phyloP scores from a whole-genome alignment of 2,113 vertebrate species.

The Coturnix japonica region DNA sequence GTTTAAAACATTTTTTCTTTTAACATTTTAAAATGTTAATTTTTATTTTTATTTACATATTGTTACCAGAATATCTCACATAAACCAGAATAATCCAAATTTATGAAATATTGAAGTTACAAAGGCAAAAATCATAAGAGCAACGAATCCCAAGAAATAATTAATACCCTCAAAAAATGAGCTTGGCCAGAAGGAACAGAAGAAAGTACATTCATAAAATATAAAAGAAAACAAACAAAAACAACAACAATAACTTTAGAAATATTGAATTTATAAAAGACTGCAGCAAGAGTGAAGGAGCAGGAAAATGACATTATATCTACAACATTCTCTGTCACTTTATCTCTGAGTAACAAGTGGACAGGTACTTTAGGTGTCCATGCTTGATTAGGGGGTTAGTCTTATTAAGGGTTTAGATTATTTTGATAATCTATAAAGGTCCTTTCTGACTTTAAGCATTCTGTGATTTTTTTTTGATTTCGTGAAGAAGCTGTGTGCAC shows the following conservation, averaged over 20 bases:
- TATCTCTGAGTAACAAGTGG: not conserved
- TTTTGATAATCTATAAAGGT: no score
- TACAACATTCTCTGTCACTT: not conserved
- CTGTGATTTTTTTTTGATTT: not conserved
- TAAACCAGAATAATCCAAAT: not conserved
- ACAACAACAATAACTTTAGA: not conserved
- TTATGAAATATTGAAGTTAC: conserved; percentile 16
- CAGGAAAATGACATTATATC: not conserved
- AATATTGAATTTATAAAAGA: not conserved
- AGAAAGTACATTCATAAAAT: not conserved
- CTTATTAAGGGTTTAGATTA: no score
- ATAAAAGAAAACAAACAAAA: not conserved
- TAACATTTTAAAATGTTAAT: no score
- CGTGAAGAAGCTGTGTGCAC: fast-evolving
- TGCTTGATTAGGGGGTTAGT: not conserved
- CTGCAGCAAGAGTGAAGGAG: not conserved
- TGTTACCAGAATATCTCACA: not conserved
- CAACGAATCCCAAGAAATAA: conserved; percentile 13
- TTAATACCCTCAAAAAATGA: not conserved
- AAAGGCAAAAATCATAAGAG: not conserved
- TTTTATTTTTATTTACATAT: conserved; percentile 43
- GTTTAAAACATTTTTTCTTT: no score
- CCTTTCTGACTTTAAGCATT: not conserved
- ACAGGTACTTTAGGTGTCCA: not conserved
- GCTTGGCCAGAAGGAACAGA: not conserved